Conservation (phyloP, 2,797 vertebrate species). For the Capromys pilorides region DNA sequence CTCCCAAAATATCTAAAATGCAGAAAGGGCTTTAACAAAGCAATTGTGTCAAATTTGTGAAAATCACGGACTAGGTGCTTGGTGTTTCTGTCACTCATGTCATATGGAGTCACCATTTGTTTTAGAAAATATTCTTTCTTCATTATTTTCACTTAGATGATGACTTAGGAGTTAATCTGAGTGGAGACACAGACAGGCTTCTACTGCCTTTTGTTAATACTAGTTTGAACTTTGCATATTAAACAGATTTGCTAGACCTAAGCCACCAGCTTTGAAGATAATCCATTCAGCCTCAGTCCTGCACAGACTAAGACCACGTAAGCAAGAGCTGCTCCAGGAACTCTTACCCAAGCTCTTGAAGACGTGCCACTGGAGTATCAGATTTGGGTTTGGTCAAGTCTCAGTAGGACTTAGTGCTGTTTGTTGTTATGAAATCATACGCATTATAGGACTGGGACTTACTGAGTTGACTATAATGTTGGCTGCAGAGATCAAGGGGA, state of each 20-base stretch:
- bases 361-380: background rate
- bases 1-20: background rate
- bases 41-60: background rate
- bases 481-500: background rate
- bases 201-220: slow-evolving; percentile 17
- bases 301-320: background rate
- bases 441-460: background rate
- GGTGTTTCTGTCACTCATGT: background rate
- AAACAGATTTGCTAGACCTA: slow-evolving; percentile 38
- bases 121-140: slow-evolving; percentile 4
- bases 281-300: background rate
- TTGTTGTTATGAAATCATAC: slow-evolving; percentile 57
- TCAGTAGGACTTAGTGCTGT: slow-evolving; percentile 1
- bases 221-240: slow-evolving; percentile 56
- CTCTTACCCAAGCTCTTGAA: background rate
- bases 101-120: background rate
- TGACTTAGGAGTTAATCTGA: slow-evolving; percentile 37
- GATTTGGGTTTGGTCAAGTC: slow-evolving; percentile 47
- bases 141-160: slow-evolving; percentile 12
- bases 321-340: background rate
- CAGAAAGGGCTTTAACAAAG: background rate
- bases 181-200: slow-evolving; percentile 17
- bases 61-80: background rate
- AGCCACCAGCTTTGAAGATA: background rate
- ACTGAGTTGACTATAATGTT: slow-evolving; percentile 30